Evolutionary conservation across 2,888 invertebrate genomes (phyloP).

Genomic region (Brachypterus glaber): DNA sequence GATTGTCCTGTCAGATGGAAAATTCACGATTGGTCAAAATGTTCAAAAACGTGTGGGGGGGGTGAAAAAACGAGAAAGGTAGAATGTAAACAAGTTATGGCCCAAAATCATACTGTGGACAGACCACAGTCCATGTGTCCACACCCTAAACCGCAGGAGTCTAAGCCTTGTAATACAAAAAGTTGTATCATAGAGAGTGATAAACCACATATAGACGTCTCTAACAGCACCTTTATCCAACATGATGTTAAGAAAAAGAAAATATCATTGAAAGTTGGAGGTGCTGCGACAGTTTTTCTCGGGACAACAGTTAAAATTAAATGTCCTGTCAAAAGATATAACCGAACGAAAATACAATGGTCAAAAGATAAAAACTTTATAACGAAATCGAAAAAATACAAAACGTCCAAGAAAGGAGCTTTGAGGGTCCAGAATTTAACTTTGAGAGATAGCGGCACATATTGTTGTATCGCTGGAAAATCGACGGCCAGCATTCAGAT

Average conservation of each 20-base stretch:
- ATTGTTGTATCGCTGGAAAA: conserved; percentile 77
- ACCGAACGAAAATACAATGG: conserved; percentile 80
- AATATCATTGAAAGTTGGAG: conserved; percentile 80
- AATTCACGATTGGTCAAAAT: conserved; percentile 80
- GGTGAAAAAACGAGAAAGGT: conserved; percentile 78
- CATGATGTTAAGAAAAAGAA: conserved; percentile 72
- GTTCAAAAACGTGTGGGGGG: conserved; percentile 87
- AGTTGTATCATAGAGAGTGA: conserved; percentile 65
- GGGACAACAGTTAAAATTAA: conserved; percentile 90
- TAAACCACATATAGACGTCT: conserved; percentile 65
- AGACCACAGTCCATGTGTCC: conserved; percentile 68
- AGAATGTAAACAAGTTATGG: conserved; percentile 87
- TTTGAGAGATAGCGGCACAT: conserved; percentile 73
- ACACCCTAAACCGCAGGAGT: conserved; percentile 61
- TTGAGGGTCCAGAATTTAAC: conserved; percentile 74
- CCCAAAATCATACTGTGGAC: conserved; percentile 81
- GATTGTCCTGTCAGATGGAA: conserved; percentile 92
- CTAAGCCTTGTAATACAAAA: conserved; percentile 77
- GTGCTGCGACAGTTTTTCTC: conserved; percentile 80
- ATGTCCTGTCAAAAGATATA: conserved; percentile 80
- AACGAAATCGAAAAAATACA: conserved; percentile 70
- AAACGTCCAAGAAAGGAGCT: conserved; percentile 85
- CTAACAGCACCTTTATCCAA: conserved; percentile 75
- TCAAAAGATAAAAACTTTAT: conserved; percentile 74
- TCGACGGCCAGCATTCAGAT: conserved; percentile 73